Conservation (phyloP, 2,113 vertebrate species). For the Uria lomvia region DNA sequence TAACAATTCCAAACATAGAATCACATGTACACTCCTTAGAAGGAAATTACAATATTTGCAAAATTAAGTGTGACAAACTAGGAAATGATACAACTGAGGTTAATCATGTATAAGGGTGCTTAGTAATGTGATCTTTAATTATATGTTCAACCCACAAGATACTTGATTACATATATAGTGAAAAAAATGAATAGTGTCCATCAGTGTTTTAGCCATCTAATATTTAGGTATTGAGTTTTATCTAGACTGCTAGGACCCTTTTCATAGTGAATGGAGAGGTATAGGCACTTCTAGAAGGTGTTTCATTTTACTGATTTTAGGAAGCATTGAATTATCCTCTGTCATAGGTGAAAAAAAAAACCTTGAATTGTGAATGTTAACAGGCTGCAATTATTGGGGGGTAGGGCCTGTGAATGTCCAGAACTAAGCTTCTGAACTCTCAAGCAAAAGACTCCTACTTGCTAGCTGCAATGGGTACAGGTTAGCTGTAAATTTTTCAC, state of each 20-base stretch:
- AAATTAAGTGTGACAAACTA: not conserved
- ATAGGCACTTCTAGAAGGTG: not conserved
- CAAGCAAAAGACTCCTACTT: not conserved
- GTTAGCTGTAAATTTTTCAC: not conserved
- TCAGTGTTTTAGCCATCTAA: not conserved
- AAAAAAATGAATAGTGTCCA: not conserved
- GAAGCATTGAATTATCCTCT: not conserved
- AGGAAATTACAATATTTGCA: not conserved
- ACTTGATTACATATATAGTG: not conserved
- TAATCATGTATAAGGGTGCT: not conserved
- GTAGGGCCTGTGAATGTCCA: not conserved
- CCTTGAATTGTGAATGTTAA: not conserved
- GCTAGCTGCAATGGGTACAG: fast-evolving
- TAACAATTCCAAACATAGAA: not conserved
- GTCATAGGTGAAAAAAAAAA: not conserved
- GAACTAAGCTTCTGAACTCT: not conserved
- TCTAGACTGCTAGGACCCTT: not conserved
- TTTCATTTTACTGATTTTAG: not conserved
- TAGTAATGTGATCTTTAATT: not conserved
- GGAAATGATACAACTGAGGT: not conserved
- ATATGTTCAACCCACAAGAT: not conserved
- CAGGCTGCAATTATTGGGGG: not conserved
- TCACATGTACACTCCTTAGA: not conserved
- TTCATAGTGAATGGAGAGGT: not conserved
- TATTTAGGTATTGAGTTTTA: not conserved